Evolutionary conservation across 2,113 vertebrate species (phyloP), one percentile per base, ranked within the genome.

Genomic region (Symphodus melops): DNA sequence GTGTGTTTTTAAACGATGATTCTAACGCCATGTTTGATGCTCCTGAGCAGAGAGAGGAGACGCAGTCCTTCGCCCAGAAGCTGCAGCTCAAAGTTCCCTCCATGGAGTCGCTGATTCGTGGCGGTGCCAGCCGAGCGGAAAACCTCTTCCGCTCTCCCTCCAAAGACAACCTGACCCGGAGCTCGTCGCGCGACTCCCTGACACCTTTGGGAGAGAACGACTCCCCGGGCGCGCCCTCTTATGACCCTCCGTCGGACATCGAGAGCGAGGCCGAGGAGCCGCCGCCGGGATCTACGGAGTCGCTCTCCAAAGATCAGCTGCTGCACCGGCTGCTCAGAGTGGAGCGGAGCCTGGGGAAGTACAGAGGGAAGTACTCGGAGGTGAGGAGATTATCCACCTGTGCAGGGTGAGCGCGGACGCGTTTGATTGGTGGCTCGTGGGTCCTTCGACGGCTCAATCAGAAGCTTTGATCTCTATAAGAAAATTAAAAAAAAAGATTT

Each of bases 251-350:
- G 0, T 99, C 97, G 0, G 98, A 99, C 64, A 93, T 96, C 36
- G 98, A 99, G 92, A 98, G 96, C 0, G 97, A 99, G 85, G 92
- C 96, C 0, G 97, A 99, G 85, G 97, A 99, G 41, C 77, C 88
- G 41, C 77, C 88, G 0, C 51, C 69, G 0, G 94, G 95, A 46
- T 95, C 67, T 3, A 41, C 55, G 0, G 96, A 97, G 60, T 81
- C 88, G 21, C 92, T 98, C 52, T 94, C 89, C 71, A 97, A 95
- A 83, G 97, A 99, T 9, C 96, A 97, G 89, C 20, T 98, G 79
- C 28, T 96, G 57, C 96, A 97, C 64, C 92, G 94, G 0, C 75
- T 98, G 68, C 91, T 88, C 12, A 92, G 94, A 46, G 94, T 95
- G 91, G 97, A 99, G 48, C 94, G 93, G 48, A 97, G 96, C 67